These are phyloP conservation scores for Drosophila suzukii DNA, from an alignment of 1,140 invertebrate genomes.

Conservation along the genomic window DNA sequence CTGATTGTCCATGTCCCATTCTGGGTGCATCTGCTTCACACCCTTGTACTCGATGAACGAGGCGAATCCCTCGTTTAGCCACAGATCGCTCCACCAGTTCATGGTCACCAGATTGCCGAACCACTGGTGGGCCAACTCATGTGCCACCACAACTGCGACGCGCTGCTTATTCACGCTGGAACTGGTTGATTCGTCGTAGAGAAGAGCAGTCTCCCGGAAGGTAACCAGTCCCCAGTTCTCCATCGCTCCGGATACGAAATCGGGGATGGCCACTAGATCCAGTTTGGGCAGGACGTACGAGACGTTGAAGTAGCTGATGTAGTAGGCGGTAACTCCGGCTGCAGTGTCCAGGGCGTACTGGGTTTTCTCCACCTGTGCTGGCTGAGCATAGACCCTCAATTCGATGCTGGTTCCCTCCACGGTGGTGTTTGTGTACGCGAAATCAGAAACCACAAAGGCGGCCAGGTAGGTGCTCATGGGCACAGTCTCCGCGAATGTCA, in stretches of 20 bases:
- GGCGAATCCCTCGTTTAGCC: constrained; percentile 97
- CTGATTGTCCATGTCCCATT: constrained; percentile 94
- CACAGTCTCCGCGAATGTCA: constrained; percentile 91
- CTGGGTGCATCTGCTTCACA: constrained; percentile 88
- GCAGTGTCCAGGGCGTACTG: constrained; percentile 92
- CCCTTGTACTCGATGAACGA: constrained; percentile 94
- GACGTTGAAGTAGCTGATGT: constrained; percentile 94
- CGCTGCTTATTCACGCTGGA: constrained; percentile 91
- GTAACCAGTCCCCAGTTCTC: constrained; percentile 97
- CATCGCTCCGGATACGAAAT: constrained; percentile 97
- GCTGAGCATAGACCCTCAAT: constrained; percentile 90
- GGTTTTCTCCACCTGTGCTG: constrained; percentile 90
- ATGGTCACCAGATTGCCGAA: constrained; percentile 95
- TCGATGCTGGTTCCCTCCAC: constrained; percentile 86
- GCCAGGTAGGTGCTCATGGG: constrained; percentile 97
- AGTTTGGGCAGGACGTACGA: constrained; percentile 94
- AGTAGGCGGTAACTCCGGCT: constrained; percentile 92
- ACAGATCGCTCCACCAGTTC: constrained; percentile 97
- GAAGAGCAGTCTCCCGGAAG: constrained; percentile 92
- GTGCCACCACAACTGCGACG: constrained; percentile 92
- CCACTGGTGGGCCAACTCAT: constrained; percentile 97
- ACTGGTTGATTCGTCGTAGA: constrained; percentile 89
- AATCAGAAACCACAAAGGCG: constrained; percentile 96
- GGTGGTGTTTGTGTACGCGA: constrained; percentile 86
- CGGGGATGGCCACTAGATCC: constrained; percentile 96